These are phyloP conservation scores for Blastobasis lacticolella DNA, from an alignment of 2,888 invertebrate genomes.

Conservation along the genomic window DNA sequence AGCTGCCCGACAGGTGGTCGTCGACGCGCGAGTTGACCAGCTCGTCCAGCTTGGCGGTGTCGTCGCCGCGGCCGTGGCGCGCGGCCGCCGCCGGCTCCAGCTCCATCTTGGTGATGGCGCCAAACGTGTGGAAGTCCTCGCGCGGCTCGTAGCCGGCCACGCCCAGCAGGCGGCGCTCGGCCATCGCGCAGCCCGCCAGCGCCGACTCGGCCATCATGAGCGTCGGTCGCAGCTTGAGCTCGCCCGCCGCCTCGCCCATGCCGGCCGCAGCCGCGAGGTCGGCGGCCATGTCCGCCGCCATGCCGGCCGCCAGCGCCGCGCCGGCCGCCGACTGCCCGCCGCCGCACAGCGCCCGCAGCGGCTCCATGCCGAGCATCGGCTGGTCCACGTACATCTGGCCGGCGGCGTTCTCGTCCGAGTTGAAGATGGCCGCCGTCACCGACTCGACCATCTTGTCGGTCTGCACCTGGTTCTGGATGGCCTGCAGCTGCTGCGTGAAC, in stretches of 20 bases:
- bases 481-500: constrained; percentile 64
- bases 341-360: constrained; percentile 50
- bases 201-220: constrained; percentile 54
- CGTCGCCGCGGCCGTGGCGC: constrained; percentile 8
- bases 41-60: constrained; percentile 72
- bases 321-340: constrained; percentile 32
- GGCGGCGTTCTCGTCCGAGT: constrained; percentile 45
- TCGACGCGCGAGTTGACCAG: constrained; percentile 68
- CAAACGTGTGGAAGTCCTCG: constrained; percentile 60
- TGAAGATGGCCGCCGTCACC: constrained; percentile 68
- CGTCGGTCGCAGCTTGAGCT: constrained; percentile 51
- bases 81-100: constrained; percentile 38
- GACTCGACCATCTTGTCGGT: constrained; percentile 71
- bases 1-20: constrained; percentile 50
- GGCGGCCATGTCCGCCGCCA: constrained; percentile 29
- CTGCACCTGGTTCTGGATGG: constrained; percentile 64
- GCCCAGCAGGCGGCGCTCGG: constrained; percentile 53
- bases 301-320: constrained; percentile 27
- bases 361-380: constrained; percentile 34
- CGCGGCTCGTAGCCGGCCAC: constrained; percentile 64
- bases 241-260: constrained; percentile 26
- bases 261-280: constrained; percentile 41
- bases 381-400: constrained; percentile 42
- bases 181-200: constrained; percentile 46
- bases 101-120: constrained; percentile 58